Evolutionary conservation across 2,888 invertebrate species (phyloP), one percentile per base, ranked within the genome.

Genomic region (Hoplodrina ambigua): DNA sequence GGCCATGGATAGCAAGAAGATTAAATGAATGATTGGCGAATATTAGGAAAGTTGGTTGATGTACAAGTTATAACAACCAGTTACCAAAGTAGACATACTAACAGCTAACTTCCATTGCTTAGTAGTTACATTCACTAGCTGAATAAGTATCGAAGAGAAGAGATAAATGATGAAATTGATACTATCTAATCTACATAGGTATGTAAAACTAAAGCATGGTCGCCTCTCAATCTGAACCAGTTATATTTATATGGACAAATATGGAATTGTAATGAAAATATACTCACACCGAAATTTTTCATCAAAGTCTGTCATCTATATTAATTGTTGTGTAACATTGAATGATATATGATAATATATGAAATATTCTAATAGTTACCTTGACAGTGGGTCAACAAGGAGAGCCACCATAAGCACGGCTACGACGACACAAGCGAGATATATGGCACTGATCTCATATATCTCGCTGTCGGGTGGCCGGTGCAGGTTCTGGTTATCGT

Each of bases 381-480:
- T 97, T 82, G 98, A 98, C 4, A 99, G 96, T 4, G 99, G 98
- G 95, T 99, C 99, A 62, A 99, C 97, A 78, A 99, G 97, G 49
- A 99, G 90, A 5, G 98, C 98, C 66, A 99, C 98, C 90, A 99
- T 97, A 74, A 98, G 96, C 3, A 98, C 98, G 4, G 99, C 99
- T 13, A 98, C 96, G 59, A 98, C 91, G 41, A 99, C 98, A 90
- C 99, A 99, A 0, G 97, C 97, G 75, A 99, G 96, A 91, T 99
- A 99, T 85, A 99, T 98, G 84, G 98, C 97, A 63, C 98, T 97
- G 89, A 99, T 98, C 92, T 98, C 98, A 91, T 98, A 98, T 88
- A 99, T 98, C 96, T 99, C 98, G 72, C 97, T 96, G 88, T 98
- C 97, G 61, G 97, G 97, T 1, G 99, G 99, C 81, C 98, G 96